These are phyloP conservation scores for Hemitrygon akajei DNA, from an alignment of 2,797 vertebrate genomes.

Conservation along the genomic window DNA sequence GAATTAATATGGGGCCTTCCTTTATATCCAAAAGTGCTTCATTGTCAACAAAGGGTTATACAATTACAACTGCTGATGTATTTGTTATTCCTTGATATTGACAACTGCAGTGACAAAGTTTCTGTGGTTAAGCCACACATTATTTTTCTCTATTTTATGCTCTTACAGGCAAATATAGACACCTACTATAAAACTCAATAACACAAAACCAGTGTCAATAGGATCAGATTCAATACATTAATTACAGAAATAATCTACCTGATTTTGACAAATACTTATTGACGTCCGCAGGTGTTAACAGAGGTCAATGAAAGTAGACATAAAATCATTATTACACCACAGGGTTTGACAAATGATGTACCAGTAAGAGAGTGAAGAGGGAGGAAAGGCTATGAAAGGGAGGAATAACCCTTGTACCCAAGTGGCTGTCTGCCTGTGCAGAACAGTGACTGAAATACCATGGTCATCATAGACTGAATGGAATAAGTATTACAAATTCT, in stretches of 20 bases:
- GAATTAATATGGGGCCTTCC: background rate
- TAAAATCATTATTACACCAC: constrained; percentile 20
- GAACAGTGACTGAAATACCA: no score
- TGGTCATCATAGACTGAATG: no score
- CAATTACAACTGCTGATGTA: background rate
- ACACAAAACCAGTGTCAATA: constrained; percentile 1
- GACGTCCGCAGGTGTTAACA: constrained; percentile 10
- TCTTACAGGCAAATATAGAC: background rate
- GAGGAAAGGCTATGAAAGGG: no score
- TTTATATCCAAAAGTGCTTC: background rate
- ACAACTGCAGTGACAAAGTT: background rate
- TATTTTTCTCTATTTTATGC: background rate
- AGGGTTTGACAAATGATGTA: constrained; percentile 18
- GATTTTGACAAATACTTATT: background rate
- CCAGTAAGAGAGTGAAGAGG: no score
- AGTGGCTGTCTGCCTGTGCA: no score
- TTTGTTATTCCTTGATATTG: background rate
- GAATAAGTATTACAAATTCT: no score
- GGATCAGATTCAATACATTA: background rate
- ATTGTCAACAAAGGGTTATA: background rate
- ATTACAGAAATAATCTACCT: constrained; percentile 16
- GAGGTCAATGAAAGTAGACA: constrained; percentile 29
- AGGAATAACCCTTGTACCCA: no score
- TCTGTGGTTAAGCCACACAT: background rate
- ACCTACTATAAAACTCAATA: background rate